These are phyloP conservation scores for Streptopelia turtur DNA, from an alignment of 2,797 vertebrate genomes.

Conservation along the genomic window DNA sequence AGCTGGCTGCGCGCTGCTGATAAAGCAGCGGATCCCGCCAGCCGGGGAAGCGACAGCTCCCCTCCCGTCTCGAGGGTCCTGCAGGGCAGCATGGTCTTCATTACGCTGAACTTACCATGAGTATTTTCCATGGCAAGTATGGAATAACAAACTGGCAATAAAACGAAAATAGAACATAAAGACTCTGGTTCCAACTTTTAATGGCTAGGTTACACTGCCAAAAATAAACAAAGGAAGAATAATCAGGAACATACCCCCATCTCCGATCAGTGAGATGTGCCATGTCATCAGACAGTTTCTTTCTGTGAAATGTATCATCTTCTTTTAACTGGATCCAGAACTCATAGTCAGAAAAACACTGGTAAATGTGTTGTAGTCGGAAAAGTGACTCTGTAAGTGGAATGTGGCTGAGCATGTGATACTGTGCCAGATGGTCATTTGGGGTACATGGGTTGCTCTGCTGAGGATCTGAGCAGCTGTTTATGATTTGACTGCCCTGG, in stretches of 20 bases:
- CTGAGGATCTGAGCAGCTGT: neutral
- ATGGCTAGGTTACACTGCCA: neutral
- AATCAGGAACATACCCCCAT: neutral
- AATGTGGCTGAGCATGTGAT: neutral
- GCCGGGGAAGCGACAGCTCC: neutral
- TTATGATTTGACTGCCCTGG: neutral
- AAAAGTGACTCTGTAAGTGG: neutral
- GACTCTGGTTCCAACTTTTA: conserved; percentile 21
- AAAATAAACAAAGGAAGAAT: conserved; percentile 39
- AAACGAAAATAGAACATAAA: conserved; percentile 33
- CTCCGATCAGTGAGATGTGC: neutral
- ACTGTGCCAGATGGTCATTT: neutral
- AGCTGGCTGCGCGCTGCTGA: neutral
- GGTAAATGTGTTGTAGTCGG: neutral
- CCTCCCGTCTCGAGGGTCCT: neutral
- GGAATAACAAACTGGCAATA: neutral
- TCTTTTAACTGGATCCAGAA: neutral
- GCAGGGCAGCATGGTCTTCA: neutral
- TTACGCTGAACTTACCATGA: neutral
- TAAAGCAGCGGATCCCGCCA: neutral
- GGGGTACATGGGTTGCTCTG: neutral
- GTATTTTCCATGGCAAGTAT: conserved; percentile 5
- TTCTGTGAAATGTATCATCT: neutral
- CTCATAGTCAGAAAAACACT: neutral
- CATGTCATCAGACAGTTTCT: neutral